These are phyloP conservation scores for Drosophila triauraria DNA, from an alignment of 1,140 invertebrate genomes.

Conservation along the genomic window DNA sequence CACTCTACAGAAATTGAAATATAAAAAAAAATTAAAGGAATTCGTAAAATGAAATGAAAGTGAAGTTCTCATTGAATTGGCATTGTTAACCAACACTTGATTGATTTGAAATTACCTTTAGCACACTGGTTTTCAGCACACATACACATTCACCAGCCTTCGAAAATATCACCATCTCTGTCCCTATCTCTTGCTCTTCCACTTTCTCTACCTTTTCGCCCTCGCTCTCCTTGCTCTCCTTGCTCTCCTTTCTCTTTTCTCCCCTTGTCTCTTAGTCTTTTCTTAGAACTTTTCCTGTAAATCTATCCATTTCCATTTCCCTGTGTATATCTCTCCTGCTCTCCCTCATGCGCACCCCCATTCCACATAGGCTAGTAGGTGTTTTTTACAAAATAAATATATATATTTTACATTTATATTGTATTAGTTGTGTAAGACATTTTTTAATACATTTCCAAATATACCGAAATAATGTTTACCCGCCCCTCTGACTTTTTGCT, in stretches of 20 bases:
- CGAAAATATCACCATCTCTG: constrained; percentile 9
- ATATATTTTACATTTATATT: constrained; percentile 55
- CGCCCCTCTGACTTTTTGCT: constrained; percentile 17
- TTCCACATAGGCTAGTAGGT: constrained; percentile 62
- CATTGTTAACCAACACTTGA: constrained; percentile 44
- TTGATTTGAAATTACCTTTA: constrained; percentile 58
- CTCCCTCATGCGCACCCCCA: constrained; percentile 35
- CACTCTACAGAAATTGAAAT: constrained; percentile 21
- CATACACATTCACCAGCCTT: constrained; percentile 14
- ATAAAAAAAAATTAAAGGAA: constrained; percentile 16
- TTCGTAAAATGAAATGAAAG: constrained; percentile 32
- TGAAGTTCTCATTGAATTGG: constrained; percentile 46
- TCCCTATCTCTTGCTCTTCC: constrained; percentile 14
- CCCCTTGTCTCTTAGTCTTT: neutral
- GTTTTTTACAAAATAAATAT: constrained; percentile 53
- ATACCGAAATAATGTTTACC: constrained; percentile 46
- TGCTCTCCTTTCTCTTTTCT: constrained; percentile 12
- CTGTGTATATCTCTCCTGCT: constrained; percentile 9
- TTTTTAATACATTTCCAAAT: constrained; percentile 56
- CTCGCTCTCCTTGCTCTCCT: too few relatives aligned
- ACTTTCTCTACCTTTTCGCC: neutral
- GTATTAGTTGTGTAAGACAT: constrained; percentile 65
- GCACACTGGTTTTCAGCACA: constrained; percentile 56
- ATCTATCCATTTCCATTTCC: constrained; percentile 6
- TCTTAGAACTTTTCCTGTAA: neutral